Evolutionary conservation across 23 tunicate species (phyloP), one percentile per base, ranked within the genome.

Genomic region (Aplidium turbinatum): DNA sequence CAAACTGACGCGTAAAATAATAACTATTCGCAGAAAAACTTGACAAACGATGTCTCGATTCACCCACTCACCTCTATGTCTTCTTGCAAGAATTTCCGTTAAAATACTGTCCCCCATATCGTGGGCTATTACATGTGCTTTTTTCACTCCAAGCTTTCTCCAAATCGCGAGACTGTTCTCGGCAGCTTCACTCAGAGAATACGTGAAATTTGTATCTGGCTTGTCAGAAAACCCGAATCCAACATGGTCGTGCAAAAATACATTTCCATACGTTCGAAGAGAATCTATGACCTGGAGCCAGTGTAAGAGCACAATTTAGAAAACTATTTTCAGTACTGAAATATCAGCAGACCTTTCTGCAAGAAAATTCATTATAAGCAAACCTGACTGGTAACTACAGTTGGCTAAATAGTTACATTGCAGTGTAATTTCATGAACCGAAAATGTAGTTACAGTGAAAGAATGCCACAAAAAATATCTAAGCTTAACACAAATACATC

Each of bases 41-140:
- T n/a, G n/a, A n/a, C n/a, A n/a, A n/a, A n/a, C n/a, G n/a, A n/a
- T n/a, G n/a, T n/a, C n/a, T n/a, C n/a, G n/a, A n/a, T n/a, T n/a
- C n/a, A n/a, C n/a, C 11, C 11, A 11, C 50, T 65, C 21, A 72
- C 81, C 67, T 79, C 96, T 69, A 53, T 83, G 63, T 24, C 92
- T 63, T 36, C 99, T 61, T 9, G 95, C 82, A 16, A 95, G 76
- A 13, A 95, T 79, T 70, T 95, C 99, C 1, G 92, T 85, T 19
- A 95, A 34, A 36, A 95, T 53, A n/a, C 92, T 67, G 54, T 95
- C 99, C 0, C 99, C 99, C 99, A 95, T 95, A 34, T 95, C 99
- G 68, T 95, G 99, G 11, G 92, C 80, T 19, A 95, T 72, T 34
- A 92, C 73, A 34, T 87, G 94, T 9, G 81, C 90, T 2, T 82